Percentiles rank a stretch among this genome's conserved stretches.
Conservation (phyloP, 2,113 vertebrate species). For the Syngnathus typhle region DNA sequence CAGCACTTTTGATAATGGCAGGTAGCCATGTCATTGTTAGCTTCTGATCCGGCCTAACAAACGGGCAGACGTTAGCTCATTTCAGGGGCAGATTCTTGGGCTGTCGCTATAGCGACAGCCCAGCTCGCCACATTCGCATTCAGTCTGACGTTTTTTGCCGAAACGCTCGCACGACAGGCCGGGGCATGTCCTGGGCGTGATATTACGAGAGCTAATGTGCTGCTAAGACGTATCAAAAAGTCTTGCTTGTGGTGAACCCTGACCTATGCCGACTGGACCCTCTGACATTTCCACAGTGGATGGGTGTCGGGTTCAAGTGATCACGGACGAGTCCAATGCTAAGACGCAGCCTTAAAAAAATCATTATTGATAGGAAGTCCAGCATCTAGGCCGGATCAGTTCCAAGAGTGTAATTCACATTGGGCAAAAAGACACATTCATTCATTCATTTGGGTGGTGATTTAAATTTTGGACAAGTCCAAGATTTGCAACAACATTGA, state of each 20-base stretch:
- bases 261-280: conserved; percentile 31
- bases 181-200: conserved; percentile 12
- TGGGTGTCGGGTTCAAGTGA: conserved; percentile 45
- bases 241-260: conserved; percentile 27
- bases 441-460: too few relatives aligned
- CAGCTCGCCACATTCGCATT: background rate
- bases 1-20: conserved; percentile 9
- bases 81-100: conserved; percentile 6
- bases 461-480: too few relatives aligned
- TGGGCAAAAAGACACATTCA: too few relatives aligned
- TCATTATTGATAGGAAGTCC: too few relatives aligned
- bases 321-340: background rate
- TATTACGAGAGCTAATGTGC: background rate
- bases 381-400: too few relatives aligned
- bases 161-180: conserved; percentile 3
- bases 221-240: background rate
- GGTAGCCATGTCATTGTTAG: background rate
- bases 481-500: background rate
- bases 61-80: background rate
- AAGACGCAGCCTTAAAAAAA: background rate
- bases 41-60: conserved; percentile 1
- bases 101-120: conserved; percentile 6
- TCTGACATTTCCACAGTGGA: conserved; percentile 58
- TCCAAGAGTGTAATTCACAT: too few relatives aligned
- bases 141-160: conserved; percentile 5